Base-by-base conservation (phyloP, 2,888 invertebrate genomes). In the Drosophila incognita region DNA sequence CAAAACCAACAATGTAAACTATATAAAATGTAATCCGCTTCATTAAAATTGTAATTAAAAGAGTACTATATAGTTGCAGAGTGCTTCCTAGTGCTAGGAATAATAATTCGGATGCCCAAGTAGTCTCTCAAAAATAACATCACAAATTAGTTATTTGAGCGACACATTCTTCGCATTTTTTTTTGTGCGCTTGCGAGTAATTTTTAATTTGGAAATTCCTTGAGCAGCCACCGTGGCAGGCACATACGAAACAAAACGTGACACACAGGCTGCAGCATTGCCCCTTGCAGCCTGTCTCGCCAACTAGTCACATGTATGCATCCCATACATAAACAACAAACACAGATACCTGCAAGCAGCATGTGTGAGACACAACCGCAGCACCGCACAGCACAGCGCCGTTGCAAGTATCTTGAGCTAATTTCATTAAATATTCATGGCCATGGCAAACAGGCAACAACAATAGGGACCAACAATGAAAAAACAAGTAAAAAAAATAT, bases 381-480 rank as follows among this genome's bases (percentile, higher is more conserved):
- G 58, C 72, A 60, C 74, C 76, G 15, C 52, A 52, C 31, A 35
- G 46, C 38, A 33, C 31, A 49, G 36, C 27, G 75, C 75, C 75
- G 63, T 48, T 79, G 83, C 71, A 81, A 75, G 83, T 68, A 75
- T 73, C 86, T 83, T 74, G 83, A 77, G 79, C 88, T 87, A 88
- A 87, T 87, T 87, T 88, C 87, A 87, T 88, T 88, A 87, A 87
- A 83, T 82, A 87, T 87, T 87, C 88, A 87, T 82, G 82, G 83
- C 81, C 78, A 85, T 69, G 78, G 76, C 69, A 67, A 64, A 54
- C 63, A 65, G 46, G 21, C 64, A 65, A 52, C 57, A 70, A 36
- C 35, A 69, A 56, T 35, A 61, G 49, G 2, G 35, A 35, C 29
- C 54, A 69, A 61, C n/a, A 35, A 46, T 31, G 36, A 46, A 48